A percentile compares a stretch with the other conserved stretches of the same genome.
Conservation (phyloP, 2,888 invertebrate genomes). For the Chironomus riparius region DNA sequence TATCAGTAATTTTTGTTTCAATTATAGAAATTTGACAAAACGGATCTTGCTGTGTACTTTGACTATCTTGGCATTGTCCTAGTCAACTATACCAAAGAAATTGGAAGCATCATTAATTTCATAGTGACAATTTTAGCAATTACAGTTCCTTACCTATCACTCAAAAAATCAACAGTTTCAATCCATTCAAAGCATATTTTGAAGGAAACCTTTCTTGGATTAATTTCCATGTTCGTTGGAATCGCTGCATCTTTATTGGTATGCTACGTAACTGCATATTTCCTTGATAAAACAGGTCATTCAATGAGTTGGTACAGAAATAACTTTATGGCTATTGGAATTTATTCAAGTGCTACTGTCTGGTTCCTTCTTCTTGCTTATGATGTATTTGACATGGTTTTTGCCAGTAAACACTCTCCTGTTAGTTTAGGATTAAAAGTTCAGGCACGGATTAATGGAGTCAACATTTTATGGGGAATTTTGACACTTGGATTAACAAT, state of each 20-base stretch:
- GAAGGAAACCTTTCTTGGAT: slow-evolving; percentile 33
- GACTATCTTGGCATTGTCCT: slow-evolving; percentile 35
- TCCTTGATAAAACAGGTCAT: slow-evolving; percentile 34
- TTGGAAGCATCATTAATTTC: slow-evolving; percentile 35
- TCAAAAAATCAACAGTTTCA: slow-evolving; percentile 33
- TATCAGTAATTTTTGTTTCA: no score
- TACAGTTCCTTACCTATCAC: slow-evolving; percentile 33
- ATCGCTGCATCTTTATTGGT: slow-evolving; percentile 25
- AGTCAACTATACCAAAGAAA: slow-evolving; percentile 34
- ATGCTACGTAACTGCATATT: slow-evolving; percentile 34
- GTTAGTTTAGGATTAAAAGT: slow-evolving; percentile 35
- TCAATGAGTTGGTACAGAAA: slow-evolving; percentile 35
- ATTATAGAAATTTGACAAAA: not conserved
- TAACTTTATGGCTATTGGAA: slow-evolving; percentile 1
- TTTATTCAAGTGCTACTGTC: slow-evolving; percentile 8
- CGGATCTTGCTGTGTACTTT: slow-evolving; percentile 32
- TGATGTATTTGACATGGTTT: not conserved
- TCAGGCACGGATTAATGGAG: slow-evolving; percentile 35
- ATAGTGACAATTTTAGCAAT: slow-evolving; percentile 33
- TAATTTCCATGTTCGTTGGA: slow-evolving; percentile 33
- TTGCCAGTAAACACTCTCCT: slow-evolving; percentile 31
- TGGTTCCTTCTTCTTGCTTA: not conserved
- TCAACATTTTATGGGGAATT: slow-evolving; percentile 34
- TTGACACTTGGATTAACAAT: slow-evolving; percentile 34
- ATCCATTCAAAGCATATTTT: not conserved